Conservation (phyloP, 2,797 vertebrate genomes). For the Macropodus opercularis region DNA sequence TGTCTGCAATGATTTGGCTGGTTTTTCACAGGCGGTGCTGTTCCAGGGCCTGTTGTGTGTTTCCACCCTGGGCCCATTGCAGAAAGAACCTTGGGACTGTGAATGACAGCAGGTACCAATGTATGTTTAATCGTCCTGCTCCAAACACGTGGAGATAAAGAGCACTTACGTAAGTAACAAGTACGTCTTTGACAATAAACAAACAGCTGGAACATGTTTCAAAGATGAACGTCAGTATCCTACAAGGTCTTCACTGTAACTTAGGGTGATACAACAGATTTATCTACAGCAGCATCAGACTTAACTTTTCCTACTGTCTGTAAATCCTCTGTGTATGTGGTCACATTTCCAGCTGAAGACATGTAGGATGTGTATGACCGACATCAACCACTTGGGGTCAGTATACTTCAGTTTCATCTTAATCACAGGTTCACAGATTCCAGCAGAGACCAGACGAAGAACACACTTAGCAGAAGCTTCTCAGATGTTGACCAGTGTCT, state of each 20-base stretch:
- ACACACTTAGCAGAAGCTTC: too few species aligned
- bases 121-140: too few species aligned
- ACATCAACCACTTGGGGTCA: conserved; percentile 44
- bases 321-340: not conserved
- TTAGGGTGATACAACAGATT: too few species aligned
- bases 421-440: too few species aligned
- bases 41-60: not conserved
- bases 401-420: conserved; percentile 27
- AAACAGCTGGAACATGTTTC: conserved; percentile 6
- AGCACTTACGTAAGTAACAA: not conserved
- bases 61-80: not conserved
- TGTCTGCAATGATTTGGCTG: not conserved
- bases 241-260: conserved; percentile 9
- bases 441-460: too few species aligned
- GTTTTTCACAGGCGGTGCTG: not conserved
- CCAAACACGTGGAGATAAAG: conserved; percentile 1
- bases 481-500: too few species aligned
- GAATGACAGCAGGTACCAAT: not conserved
- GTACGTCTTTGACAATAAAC: too few species aligned
- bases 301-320: conserved; percentile 1
- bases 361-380: not conserved
- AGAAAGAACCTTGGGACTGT: not conserved
- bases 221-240: conserved; percentile 15
- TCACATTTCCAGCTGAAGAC: conserved; percentile 11
- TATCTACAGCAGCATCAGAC: conserved; percentile 6